phyloP scores from a whole-genome alignment of 2,797 vertebrate species.

The Falco rusticolus region DNA sequence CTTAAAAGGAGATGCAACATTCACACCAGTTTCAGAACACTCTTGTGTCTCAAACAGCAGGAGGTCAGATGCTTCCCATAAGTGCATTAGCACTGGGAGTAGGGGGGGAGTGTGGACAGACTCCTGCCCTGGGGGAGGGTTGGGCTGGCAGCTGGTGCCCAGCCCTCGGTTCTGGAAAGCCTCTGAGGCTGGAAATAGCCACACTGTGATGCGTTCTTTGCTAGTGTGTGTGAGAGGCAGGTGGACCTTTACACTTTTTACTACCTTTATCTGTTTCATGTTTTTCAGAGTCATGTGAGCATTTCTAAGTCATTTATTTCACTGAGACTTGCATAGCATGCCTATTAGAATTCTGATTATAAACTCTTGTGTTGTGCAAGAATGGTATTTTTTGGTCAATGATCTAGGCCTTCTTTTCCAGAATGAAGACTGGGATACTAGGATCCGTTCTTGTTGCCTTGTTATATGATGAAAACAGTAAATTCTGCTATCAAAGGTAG shows the following conservation, averaged over 20 bases:
- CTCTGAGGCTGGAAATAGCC: background rate
- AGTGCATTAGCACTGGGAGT: background rate
- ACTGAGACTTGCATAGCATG: background rate
- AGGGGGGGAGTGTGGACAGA: fast-evolving
- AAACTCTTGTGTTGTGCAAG: background rate
- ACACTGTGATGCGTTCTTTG: background rate
- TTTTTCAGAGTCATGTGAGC: background rate
- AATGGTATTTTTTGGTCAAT: background rate
- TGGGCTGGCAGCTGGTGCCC: background rate
- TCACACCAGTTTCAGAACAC: background rate
- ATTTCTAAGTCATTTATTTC: background rate
- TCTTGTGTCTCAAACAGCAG: fast-evolving
- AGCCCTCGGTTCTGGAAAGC: background rate
- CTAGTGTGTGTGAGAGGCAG: too few species aligned
- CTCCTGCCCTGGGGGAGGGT: background rate
- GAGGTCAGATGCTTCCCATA: background rate
- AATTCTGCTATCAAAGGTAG: background rate
- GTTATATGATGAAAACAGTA: background rate
- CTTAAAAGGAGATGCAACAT: background rate
- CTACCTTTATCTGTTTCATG: background rate
- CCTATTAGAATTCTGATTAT: background rate
- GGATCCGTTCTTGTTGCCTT: background rate
- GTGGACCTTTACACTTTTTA: background rate
- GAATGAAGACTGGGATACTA: background rate
- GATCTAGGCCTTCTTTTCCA: background rate